A percentile compares a stretch with the other conserved stretches of the same genome.
phyloP scores from a whole-genome alignment of 2,113 vertebrate species.

The Ardeotis arabs region DNA sequence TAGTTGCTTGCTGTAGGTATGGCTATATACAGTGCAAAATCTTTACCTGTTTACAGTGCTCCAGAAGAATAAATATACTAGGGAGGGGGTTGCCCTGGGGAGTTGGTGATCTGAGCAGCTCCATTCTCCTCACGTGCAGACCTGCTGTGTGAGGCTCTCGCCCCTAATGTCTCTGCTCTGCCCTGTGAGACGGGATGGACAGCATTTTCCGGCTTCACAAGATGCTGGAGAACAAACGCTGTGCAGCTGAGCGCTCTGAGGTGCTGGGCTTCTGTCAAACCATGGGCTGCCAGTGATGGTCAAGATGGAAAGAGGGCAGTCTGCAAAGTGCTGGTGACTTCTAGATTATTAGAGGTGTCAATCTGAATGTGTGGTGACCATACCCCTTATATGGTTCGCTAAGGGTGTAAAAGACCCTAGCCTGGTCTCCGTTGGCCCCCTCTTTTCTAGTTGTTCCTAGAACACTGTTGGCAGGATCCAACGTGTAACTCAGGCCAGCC shows the following conservation, averaged over 20 bases:
- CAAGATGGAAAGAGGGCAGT: neutral
- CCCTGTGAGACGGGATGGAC: neutral
- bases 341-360: neutral
- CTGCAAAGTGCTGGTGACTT: neutral
- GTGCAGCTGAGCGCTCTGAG: neutral
- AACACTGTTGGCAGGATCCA: neutral
- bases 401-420: neutral
- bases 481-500: neutral
- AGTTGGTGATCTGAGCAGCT: neutral
- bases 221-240: neutral
- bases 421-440: neutral
- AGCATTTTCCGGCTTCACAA: neutral
- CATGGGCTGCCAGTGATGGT: neutral
- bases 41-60: neutral
- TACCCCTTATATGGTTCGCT: neutral
- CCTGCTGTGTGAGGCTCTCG: neutral
- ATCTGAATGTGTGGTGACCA: neutral
- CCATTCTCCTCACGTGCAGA: neutral
- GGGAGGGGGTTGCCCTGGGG: neutral
- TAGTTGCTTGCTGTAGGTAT: neutral
- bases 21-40: neutral
- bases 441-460: neutral
- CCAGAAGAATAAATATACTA: neutral
- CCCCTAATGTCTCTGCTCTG: neutral
- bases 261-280: neutral